Evolutionary conservation across 2,888 invertebrate species (phyloP).

Genomic region (Tiliacea aurago): DNA sequence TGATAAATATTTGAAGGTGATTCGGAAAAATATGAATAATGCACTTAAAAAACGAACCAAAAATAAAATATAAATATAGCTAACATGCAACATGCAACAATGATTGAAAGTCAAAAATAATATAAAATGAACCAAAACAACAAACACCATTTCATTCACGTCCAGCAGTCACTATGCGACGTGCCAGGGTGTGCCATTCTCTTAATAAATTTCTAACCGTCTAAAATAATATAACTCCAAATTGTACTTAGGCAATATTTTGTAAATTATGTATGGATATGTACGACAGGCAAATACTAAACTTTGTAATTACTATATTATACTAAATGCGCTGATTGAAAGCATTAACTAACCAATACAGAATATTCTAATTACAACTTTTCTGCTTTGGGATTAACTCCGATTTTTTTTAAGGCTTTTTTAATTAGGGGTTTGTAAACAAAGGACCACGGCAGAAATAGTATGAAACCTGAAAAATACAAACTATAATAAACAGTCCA

Average conservation of each 20-base stretch:
- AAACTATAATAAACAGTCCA: slow-evolving; percentile 91
- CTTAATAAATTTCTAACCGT: not conserved
- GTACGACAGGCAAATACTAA: slow-evolving; percentile 48
- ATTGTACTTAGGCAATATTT: slow-evolving; percentile 51
- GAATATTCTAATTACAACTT: slow-evolving; percentile 36
- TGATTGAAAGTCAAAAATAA: slow-evolving; percentile 34
- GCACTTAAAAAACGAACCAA: not conserved
- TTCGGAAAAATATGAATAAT: not conserved
- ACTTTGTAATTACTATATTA: slow-evolving; percentile 29
- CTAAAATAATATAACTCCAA: slow-evolving; percentile 22
- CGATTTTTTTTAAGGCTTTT: slow-evolving; percentile 46
- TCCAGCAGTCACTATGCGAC: slow-evolving; percentile 27
- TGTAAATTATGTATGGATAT: slow-evolving; percentile 43
- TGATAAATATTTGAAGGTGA: not conserved
- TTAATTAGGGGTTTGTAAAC: slow-evolving; percentile 87
- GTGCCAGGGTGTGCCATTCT: not conserved
- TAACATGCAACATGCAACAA: slow-evolving; percentile 29
- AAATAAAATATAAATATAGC: slow-evolving; percentile 14
- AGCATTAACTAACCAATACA: slow-evolving; percentile 33
- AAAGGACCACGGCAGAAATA: slow-evolving; percentile 92
- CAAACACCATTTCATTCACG: not conserved
- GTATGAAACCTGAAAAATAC: slow-evolving; percentile 93
- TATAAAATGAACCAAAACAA: slow-evolving; percentile 20
- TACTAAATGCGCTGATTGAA: slow-evolving; percentile 43
- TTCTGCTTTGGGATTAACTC: slow-evolving; percentile 39